phyloP scores from a whole-genome alignment of 2,797 vertebrate genomes.

The Poecilia picta region DNA sequence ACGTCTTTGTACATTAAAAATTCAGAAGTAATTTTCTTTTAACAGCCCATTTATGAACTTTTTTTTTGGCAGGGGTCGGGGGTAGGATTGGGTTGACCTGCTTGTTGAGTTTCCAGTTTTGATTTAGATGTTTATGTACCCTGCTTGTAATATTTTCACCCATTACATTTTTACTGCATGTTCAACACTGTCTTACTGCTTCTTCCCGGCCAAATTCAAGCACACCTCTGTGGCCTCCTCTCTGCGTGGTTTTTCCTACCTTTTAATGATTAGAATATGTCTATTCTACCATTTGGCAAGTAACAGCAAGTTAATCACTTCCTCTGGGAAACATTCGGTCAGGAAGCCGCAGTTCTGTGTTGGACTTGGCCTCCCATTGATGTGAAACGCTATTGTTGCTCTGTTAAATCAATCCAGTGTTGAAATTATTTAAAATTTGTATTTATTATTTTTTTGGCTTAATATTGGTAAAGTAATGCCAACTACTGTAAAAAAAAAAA shows the following conservation, averaged over 20 bases:
- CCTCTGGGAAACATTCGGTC: constrained; percentile 25
- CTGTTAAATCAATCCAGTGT: constrained; percentile 72
- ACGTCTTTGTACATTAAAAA: constrained; percentile 73
- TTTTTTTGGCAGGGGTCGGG: background rate
- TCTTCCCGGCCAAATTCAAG: constrained; percentile 48
- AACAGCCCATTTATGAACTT: constrained; percentile 57
- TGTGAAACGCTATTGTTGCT: constrained; percentile 75
- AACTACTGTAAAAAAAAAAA: constrained; percentile 73
- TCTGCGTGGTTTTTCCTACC: constrained; percentile 22
- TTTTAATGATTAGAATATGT: background rate
- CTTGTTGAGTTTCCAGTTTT: constrained; percentile 53
- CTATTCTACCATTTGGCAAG: constrained; percentile 21
- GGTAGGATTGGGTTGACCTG: constrained; percentile 14
- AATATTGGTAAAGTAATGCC: constrained; percentile 78
- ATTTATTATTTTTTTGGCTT: constrained; percentile 79
- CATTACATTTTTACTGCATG: constrained; percentile 64
- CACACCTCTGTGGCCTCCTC: constrained; percentile 54
- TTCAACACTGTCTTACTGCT: constrained; percentile 66
- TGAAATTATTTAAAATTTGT: constrained; percentile 81
- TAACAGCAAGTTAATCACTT: background rate
- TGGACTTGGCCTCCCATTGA: constrained; percentile 54
- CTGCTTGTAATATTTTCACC: constrained; percentile 71
- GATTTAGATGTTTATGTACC: constrained; percentile 73
- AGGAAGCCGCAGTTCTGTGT: constrained; percentile 47
- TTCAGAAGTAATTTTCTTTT: constrained; percentile 67